Percentiles rank a stretch among this genome's conserved stretches.
phyloP scores from a whole-genome alignment of 2,888 invertebrate genomes.

The Sinhomidia bicolor region DNA sequence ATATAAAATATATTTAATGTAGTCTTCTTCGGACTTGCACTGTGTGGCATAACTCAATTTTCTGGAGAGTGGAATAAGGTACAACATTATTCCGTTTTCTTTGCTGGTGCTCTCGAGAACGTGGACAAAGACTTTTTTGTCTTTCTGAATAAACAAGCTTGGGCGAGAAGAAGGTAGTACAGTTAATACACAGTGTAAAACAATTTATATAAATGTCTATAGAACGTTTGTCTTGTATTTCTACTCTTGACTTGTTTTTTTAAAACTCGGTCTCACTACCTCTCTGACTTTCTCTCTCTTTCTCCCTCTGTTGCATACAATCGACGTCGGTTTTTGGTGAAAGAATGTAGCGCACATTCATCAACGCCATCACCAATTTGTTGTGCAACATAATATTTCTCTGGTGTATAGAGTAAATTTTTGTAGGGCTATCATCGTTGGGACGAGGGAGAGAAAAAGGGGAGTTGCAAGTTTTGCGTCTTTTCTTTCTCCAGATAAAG shows the following conservation, averaged over 20 bases:
- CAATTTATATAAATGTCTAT: constrained; percentile 28
- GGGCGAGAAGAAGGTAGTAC: neutral
- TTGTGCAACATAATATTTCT: constrained; percentile 65
- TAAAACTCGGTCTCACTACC: no score
- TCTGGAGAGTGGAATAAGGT: neutral
- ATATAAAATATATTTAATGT: constrained; percentile 32
- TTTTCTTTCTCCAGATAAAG: constrained; percentile 22
- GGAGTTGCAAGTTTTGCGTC: constrained; percentile 37
- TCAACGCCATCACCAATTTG: constrained; percentile 72
- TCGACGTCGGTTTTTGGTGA: constrained; percentile 9
- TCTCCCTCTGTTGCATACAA: constrained; percentile 27
- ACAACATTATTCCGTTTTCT: neutral
- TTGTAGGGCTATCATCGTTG: constrained; percentile 54
- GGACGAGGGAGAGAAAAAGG: neutral
- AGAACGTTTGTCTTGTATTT: neutral
- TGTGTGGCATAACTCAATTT: neutral
- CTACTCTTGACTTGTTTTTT: constrained; percentile 52
- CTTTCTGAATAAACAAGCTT: constrained; percentile 27
- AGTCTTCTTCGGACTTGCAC: neutral
- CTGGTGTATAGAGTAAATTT: constrained; percentile 22
- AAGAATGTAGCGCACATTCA: constrained; percentile 67
- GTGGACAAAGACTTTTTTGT: constrained; percentile 14
- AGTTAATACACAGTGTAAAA: neutral
- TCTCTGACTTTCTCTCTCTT: neutral
- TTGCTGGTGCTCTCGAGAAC: neutral